Conservation (phyloP, 2,888 invertebrate species). For the Sinohyriopsis cumingii region DNA sequence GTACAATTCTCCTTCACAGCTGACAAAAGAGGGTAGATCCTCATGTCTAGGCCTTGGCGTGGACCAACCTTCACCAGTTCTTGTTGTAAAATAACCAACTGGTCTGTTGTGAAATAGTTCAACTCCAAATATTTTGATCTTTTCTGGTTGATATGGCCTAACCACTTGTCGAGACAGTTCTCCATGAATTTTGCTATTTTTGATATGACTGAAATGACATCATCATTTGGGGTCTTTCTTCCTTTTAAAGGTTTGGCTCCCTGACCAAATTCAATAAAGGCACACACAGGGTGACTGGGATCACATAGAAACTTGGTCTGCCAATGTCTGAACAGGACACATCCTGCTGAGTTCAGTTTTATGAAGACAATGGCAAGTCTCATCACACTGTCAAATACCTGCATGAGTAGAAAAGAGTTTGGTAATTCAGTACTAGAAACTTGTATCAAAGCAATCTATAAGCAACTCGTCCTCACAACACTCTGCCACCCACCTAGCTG, state of each 20-base stretch:
- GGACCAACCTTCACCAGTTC: conserved; percentile 43
- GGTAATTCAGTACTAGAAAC: too few species aligned
- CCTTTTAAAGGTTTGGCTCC: conserved; percentile 21
- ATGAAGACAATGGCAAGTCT: conserved; percentile 52
- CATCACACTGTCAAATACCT: conserved; percentile 54
- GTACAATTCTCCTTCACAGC: conserved; percentile 40
- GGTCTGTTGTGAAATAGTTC: conserved; percentile 57
- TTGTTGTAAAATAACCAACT: conserved; percentile 55
- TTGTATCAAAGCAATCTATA: too few species aligned
- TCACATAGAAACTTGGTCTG: conserved; percentile 48
- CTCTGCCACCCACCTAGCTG: too few species aligned
- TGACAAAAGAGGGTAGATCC: conserved; percentile 42
- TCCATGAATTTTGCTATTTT: conserved; percentile 24
- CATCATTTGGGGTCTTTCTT: conserved; percentile 15
- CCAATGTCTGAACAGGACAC: conserved; percentile 57
- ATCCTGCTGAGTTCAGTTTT: conserved; percentile 48
- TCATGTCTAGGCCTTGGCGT: conserved; percentile 13
- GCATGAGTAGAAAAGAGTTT: conserved; percentile 8
- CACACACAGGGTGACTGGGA: conserved; percentile 17
- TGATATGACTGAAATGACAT: conserved; percentile 17
- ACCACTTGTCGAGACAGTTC: conserved; percentile 41
- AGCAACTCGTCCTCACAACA: too few species aligned
- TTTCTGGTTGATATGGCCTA: conserved; percentile 39
- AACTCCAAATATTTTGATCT: conserved; percentile 42
- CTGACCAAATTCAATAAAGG: conserved; percentile 36